These are phyloP conservation scores for Apamea monoglypha DNA, from an alignment of 2,888 invertebrate genomes.

Conservation along the genomic window DNA sequence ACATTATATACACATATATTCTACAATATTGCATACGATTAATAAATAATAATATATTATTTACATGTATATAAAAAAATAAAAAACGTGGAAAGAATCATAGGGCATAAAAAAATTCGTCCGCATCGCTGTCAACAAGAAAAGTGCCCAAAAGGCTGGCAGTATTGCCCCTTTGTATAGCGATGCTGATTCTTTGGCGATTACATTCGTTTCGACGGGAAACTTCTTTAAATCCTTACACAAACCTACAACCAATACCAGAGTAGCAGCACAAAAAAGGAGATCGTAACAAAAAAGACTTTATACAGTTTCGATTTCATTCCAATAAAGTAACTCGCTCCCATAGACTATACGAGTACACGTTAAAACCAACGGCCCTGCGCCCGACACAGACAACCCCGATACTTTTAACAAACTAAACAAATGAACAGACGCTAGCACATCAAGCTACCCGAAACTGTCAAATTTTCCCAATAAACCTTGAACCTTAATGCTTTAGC, in stretches of 20 bases:
- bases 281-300: not conserved
- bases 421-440: not conserved
- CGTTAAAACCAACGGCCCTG: not conserved
- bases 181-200: too few species aligned
- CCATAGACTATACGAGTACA: not conserved
- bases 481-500: too few species aligned
- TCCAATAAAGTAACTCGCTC: not conserved
- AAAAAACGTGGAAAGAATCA: too few species aligned
- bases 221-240: not conserved
- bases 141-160: too few species aligned
- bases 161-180: too few species aligned
- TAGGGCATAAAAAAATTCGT: too few species aligned
- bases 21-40: not conserved
- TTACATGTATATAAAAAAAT: too few species aligned
- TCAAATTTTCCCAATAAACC: too few species aligned
- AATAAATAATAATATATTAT: too few species aligned
- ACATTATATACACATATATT: not conserved
- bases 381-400: not conserved
- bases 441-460: too few species aligned
- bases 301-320: not conserved
- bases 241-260: not conserved
- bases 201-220: not conserved
- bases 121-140: too few species aligned
- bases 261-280: not conserved
- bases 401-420: not conserved